phyloP scores from a whole-genome alignment of 1,140 invertebrate genomes.

The Microplitis demolitor region DNA sequence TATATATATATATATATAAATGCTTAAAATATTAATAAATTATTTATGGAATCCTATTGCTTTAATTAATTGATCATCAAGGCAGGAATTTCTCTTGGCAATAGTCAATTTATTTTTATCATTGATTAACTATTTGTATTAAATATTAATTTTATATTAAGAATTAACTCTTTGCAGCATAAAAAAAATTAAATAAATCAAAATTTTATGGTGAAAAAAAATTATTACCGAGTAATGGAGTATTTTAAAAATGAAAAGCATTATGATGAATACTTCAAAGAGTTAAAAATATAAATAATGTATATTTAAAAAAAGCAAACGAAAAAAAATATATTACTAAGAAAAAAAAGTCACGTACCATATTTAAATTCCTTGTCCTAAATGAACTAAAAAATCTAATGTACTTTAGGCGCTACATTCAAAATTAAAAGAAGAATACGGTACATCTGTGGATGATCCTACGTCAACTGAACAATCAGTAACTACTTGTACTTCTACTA shows the following conservation, averaged over 20 bases:
- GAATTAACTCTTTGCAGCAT: too few relatives aligned
- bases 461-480: constrained; percentile 31
- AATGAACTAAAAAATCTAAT: constrained; percentile 36
- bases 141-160: too few relatives aligned
- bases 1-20: background rate
- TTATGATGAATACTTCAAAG: too few relatives aligned
- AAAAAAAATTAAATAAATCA: too few relatives aligned
- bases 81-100: constrained; percentile 30
- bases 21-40: background rate
- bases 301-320: background rate
- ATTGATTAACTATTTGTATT: too few relatives aligned
- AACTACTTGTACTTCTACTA: background rate
- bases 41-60: background rate
- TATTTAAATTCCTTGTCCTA: background rate
- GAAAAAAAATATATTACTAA: constrained; percentile 6
- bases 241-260: background rate
- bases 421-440: constrained; percentile 45
- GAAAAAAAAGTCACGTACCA: background rate
- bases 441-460: constrained; percentile 50
- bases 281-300: background rate
- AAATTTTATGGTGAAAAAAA: too few relatives aligned
- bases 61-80: background rate
- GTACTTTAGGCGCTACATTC: constrained; percentile 38
- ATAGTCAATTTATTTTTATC: background rate
- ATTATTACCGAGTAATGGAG: too few relatives aligned